phyloP scores from a whole-genome alignment of 2,888 invertebrate species.

The Diarsia dahlii region DNA sequence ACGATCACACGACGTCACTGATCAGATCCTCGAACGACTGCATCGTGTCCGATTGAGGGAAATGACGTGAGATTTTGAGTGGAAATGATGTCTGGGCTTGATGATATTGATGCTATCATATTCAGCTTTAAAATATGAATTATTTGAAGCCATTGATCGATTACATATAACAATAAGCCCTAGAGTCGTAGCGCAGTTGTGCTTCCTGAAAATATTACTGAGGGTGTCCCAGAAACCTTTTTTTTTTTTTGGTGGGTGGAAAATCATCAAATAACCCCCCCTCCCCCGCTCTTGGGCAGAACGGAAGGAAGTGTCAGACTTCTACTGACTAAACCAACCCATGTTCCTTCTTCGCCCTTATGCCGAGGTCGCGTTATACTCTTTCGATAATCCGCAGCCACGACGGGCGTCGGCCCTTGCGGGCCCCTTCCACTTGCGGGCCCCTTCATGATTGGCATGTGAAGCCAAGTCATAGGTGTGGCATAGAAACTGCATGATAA shows the following conservation, averaged over 20 bases:
- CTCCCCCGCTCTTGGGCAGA: too few species aligned
- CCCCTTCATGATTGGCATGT: neutral
- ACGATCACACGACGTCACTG: constrained; percentile 39
- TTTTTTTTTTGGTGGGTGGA: too few species aligned
- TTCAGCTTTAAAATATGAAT: neutral
- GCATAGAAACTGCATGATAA: too few species aligned
- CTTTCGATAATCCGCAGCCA: too few species aligned
- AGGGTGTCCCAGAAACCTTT: neutral
- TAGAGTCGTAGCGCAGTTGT: neutral
- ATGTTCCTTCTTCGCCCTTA: too few species aligned
- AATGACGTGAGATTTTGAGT: constrained; percentile 2
- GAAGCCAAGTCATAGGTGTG: too few species aligned
- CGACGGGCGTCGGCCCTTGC: too few species aligned
- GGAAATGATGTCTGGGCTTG: neutral
- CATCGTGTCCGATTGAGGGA: neutral
- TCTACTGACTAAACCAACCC: too few species aligned
- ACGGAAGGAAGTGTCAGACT: too few species aligned
- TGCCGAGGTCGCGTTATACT: too few species aligned
- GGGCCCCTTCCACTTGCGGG: too few species aligned
- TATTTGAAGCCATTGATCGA: neutral
- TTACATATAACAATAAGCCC: neutral
- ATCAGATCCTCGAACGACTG: constrained; percentile 12
- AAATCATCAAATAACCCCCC: too few species aligned
- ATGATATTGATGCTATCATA: neutral
- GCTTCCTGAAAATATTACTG: neutral